Base-by-base conservation (phyloP, 2,113 vertebrate genomes). In the Brachyistius frenatus region DNA sequence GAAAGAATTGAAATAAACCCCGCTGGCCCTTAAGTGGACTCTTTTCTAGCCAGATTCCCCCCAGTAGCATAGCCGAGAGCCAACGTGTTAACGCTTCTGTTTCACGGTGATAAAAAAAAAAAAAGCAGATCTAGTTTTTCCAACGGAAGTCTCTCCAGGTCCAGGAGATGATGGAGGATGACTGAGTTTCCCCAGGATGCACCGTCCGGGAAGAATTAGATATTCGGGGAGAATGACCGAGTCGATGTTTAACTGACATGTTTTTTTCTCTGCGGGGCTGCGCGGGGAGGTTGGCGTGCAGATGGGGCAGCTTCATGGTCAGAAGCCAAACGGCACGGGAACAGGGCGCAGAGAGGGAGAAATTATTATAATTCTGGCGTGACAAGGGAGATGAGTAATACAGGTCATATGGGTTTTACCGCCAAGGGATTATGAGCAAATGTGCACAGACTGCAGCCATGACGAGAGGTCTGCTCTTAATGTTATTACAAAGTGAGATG, bases 331-430 rank as follows among this genome's bases (percentile, higher is more conserved):
- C 62, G 30, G 84, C 86, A 87, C 63, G 23, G 58, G 65, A 73
- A 79, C 74, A 77, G 80, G 70, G 66, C 3, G 30, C 62, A 39
- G 80, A 63, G 70, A 66, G 75, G 72, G 55, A 2, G 52, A 81
- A 87, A 88, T 84, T 52, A 89, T 92, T 82, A 88, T 91, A 88
- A 89, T 88, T 92, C 90, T 92, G 83, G 64, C 83, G 80, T 92
- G 91, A 93, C 87, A 72, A 84, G 85, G 69, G 87, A 91, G 78
- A 86, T 84, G 88, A 91, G 91, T 88, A 92, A 91, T 91, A 85
- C 90, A 90, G 92, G 93, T 94, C 93, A 94, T 88, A 83, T 90
- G 93, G 89, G 93, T 88, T 89, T 93, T 93, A 92, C 81, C 31
- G 84, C 83, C 83, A 81, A 70, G 66, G 88, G 92, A 93, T 94